A percentile compares a stretch with the other conserved stretches of the same genome.
These are phyloP conservation scores for Leucopsar rothschildi DNA, from an alignment of 2,113 vertebrate species.

Conservation along the genomic window DNA sequence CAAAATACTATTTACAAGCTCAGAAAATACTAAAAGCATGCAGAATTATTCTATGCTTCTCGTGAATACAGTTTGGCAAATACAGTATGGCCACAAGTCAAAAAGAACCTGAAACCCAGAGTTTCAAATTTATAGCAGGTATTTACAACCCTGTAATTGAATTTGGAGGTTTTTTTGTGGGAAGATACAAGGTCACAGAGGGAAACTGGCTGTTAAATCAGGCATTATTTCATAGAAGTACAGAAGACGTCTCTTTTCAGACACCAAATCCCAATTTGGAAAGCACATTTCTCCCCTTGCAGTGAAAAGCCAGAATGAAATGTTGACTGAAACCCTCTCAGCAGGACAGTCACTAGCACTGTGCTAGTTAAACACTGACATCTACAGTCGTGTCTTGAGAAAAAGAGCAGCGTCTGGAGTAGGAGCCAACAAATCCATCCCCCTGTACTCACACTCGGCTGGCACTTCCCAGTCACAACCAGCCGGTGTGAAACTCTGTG, in stretches of 20 bases:
- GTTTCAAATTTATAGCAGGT: background rate
- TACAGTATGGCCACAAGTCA: background rate
- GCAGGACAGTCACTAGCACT: background rate
- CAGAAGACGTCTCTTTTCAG: background rate
- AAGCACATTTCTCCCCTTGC: conserved; percentile 53
- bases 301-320: conserved; percentile 47
- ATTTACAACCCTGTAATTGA: background rate
- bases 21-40: background rate
- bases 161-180: background rate
- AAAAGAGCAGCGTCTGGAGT: background rate
- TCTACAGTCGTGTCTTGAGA: conserved; percentile 69
- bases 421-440: background rate
- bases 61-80: background rate
- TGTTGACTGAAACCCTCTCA: conserved; percentile 1
- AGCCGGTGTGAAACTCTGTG: rapidly evolving
- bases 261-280: conserved; percentile 41
- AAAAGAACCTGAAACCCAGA: background rate
- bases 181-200: background rate
- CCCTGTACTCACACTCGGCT: rapidly evolving
- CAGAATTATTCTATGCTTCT: background rate
- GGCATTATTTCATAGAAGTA: conserved; percentile 41
- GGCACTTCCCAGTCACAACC: rapidly evolving
- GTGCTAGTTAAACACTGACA: conserved; percentile 76
- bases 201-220: background rate
- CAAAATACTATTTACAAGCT: background rate